Conservation (phyloP, 1,140 invertebrate species). For the Conus betulinus region DNA sequence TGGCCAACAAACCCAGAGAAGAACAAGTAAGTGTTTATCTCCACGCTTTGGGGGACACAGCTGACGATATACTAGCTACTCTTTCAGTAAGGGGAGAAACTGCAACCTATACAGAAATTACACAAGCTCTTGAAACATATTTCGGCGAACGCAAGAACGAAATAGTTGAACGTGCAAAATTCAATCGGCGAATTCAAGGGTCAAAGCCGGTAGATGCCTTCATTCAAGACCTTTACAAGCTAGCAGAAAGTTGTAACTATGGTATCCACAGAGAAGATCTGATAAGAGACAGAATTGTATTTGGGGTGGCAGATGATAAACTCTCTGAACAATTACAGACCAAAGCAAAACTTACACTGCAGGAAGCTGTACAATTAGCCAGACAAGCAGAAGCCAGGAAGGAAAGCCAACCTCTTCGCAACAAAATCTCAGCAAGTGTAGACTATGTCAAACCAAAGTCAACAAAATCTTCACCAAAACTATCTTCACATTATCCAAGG, state of each 20-base stretch:
- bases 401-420: not conserved
- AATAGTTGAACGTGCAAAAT: not conserved
- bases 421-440: not conserved
- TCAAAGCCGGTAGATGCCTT: not conserved
- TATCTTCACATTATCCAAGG: too few species aligned
- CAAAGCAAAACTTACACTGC: not conserved
- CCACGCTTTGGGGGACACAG: not conserved
- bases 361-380: not conserved
- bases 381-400: conserved; percentile 12
- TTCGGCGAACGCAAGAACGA: not conserved
- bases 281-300: not conserved
- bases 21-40: not conserved
- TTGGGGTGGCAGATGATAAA: not conserved
- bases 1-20: not conserved
- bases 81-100: not conserved
- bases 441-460: not conserved
- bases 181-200: not conserved
- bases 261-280: not conserved
- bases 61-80: not conserved
- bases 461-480: not conserved
- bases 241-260: not conserved
- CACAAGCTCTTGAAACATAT: not conserved
- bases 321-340: not conserved
- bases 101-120: not conserved
- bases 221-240: not conserved